A percentile compares a stretch with the other conserved stretches of the same genome.
Evolutionary conservation across 2,888 invertebrate species (phyloP).

Genomic region (Aricia artaxerxes): DNA sequence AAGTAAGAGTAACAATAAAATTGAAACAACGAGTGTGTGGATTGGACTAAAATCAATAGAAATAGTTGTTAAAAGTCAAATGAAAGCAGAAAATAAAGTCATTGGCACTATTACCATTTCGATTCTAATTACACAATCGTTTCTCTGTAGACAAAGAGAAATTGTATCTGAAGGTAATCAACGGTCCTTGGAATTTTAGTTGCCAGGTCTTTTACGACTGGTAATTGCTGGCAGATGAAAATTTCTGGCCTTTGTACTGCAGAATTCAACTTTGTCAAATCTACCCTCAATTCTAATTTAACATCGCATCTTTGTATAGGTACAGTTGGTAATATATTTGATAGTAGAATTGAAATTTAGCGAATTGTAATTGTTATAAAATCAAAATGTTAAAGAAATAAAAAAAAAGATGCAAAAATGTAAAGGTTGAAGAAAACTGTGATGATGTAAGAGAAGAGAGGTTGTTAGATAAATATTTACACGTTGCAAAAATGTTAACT

Average conservation of each 20-base stretch:
- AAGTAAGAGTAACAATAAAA: not conserved
- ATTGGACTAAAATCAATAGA: not conserved
- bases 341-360: not conserved
- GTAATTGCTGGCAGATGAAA: not conserved
- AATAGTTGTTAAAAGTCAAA: not conserved
- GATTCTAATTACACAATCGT: not conserved
- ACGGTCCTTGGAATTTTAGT: not conserved
- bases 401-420: not conserved
- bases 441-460: not conserved
- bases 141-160: not conserved
- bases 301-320: not conserved
- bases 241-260: not conserved
- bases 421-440: not conserved
- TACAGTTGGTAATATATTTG: not conserved
- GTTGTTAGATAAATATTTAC: slow-evolving; percentile 12
- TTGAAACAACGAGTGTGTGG: no score
- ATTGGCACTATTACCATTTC: not conserved
- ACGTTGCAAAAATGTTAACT: slow-evolving; percentile 25
- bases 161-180: not conserved
- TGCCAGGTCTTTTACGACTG: not conserved
- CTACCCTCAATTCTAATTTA: not conserved
- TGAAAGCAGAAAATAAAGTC: not conserved
- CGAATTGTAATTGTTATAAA: not conserved
- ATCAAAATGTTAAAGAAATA: not conserved
- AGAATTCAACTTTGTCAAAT: not conserved